A percentile compares a stretch with the other conserved stretches of the same genome.
Evolutionary conservation across 2,888 invertebrate species (phyloP).

Genomic region (Amitus sp.): DNA sequence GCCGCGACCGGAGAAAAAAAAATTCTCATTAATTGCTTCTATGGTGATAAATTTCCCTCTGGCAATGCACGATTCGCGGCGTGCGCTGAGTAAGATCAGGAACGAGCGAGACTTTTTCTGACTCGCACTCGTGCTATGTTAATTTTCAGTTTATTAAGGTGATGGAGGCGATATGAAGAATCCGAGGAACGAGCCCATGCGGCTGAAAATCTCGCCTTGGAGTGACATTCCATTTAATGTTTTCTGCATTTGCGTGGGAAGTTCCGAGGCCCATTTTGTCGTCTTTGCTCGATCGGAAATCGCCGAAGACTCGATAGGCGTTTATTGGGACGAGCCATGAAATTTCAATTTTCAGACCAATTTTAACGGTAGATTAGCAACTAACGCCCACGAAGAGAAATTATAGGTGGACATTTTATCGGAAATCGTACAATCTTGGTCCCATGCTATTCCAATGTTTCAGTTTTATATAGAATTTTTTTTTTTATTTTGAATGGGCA

Average conservation of each 20-base stretch:
- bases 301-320: too few relatives aligned
- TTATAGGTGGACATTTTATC: too few relatives aligned
- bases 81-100: conserved; percentile 34
- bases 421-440: too few relatives aligned
- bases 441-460: too few relatives aligned
- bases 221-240: conserved; percentile 63
- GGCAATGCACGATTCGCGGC: conserved; percentile 58
- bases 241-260: conserved; percentile 57
- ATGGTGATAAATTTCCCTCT: conserved; percentile 63
- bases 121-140: conserved; percentile 55
- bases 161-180: conserved; percentile 54
- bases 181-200: conserved; percentile 30
- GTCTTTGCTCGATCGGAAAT: too few relatives aligned
- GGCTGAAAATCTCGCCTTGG: conserved; percentile 57
- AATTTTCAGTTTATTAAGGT: conserved; percentile 63
- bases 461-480: too few relatives aligned
- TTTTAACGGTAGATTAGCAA: too few relatives aligned
- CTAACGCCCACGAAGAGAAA: too few relatives aligned
- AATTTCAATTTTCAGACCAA: too few relatives aligned
- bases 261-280: too few relatives aligned
- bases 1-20: conserved; percentile 50
- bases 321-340: too few relatives aligned
- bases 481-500: too few relatives aligned
- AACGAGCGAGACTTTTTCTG: conserved; percentile 23
- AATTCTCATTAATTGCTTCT: conserved; percentile 63